phyloP scores from a whole-genome alignment of 2,797 vertebrate species.

The Acipenser oxyrinchus region DNA sequence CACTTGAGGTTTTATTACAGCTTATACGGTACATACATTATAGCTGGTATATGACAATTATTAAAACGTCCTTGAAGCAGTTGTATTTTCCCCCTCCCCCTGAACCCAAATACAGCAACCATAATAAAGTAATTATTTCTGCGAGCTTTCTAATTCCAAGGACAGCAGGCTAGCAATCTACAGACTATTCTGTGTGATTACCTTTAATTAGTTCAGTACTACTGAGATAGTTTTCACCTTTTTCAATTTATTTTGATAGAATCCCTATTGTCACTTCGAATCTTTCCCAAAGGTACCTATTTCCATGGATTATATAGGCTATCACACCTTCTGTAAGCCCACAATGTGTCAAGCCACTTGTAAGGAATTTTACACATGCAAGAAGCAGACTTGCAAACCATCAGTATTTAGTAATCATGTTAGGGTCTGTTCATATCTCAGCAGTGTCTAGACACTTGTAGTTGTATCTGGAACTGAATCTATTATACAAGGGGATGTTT shows the following conservation, averaged over 20 bases:
- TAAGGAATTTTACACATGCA: not conserved
- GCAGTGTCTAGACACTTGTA: too few relatives aligned
- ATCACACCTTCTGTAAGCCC: not conserved
- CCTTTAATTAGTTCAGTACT: constrained; percentile 3
- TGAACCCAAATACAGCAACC: too few relatives aligned
- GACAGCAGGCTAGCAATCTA: constrained; percentile 9
- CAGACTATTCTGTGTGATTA: not conserved
- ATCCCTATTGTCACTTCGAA: not conserved
- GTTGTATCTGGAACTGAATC: too few relatives aligned
- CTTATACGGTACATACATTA: not conserved
- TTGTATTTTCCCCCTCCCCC: too few relatives aligned
- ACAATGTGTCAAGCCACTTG: not conserved
- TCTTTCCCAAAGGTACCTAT: not conserved
- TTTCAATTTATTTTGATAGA: constrained; percentile 4
- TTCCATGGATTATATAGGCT: not conserved
- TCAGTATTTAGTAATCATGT: too few relatives aligned
- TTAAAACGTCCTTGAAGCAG: constrained; percentile 6
- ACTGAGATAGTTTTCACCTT: constrained; percentile 5
- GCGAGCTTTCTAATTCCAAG: constrained; percentile 7
- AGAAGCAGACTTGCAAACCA: too few relatives aligned
- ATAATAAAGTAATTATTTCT: too few relatives aligned
- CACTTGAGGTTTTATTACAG: not conserved
- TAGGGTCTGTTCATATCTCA: too few relatives aligned
- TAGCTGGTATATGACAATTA: constrained; percentile 2
- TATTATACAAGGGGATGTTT: too few relatives aligned